Evolutionary conservation across 2,113 vertebrate species (phyloP), one percentile per base, ranked within the genome.

Genomic region (Oryzias woworae): DNA sequence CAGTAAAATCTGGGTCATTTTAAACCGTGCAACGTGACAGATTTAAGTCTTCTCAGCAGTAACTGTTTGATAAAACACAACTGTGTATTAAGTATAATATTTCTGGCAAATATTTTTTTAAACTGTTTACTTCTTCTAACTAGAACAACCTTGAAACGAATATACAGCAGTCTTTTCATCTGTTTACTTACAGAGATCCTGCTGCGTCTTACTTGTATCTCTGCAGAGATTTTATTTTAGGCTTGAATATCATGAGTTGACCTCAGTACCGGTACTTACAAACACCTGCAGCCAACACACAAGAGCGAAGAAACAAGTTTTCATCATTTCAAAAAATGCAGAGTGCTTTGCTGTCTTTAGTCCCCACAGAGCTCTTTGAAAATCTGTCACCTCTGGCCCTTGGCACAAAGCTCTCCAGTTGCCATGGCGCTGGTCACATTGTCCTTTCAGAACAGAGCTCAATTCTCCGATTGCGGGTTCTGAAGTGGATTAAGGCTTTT

Each of bases 351-450:
- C 71, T 75, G 68, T 77, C 69, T 78, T 71, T 71, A 52, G 52
- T 58, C 46, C 73, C 56, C 15, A 17, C 23, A 5, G 66, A 76
- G 70, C 75, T 86, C 78, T 77, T 87, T 87, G 80, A 81, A 59
- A 83, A 74, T 77, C 66, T 80, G 77, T 89, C 87, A 91, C 85
- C 86, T 86, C 70, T 82, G 78, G 74, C 73, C 81, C 73, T 47
- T 24, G n/a, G 76, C 66, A 75, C 75, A 76, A 80, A 84, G 78
- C 74, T 56, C 59, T 73, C 22, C 69, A 53, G 84, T 91, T 87
- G 77, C 88, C 82, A 90, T 88, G 87, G 88, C 50, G 48, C 75
- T 75, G 62, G 77, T 53, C 61, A 73, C 71, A 88, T 82, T 88
- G 87, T 86, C 78, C 76, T 81, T 67, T 65, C 26, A 73, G 67